Base-by-base conservation (phyloP, 2,113 vertebrate genomes). In the Callopanchax toddi region DNA sequence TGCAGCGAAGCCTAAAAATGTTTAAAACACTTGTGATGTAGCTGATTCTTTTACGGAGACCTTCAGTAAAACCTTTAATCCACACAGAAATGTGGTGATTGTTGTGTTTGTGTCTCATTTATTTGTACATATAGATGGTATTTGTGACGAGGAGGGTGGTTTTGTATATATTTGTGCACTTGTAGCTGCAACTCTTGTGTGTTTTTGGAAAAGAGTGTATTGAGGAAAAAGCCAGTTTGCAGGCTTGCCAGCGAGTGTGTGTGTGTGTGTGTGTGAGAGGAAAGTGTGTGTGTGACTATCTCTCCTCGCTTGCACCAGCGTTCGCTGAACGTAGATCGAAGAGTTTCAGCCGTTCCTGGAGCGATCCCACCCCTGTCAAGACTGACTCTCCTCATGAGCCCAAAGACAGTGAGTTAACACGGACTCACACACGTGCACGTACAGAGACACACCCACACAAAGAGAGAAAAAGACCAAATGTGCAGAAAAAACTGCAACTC, bases 321-420 rank as follows among this genome's bases (percentile, higher is more conserved):
- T 98, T 96, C 91, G 96, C 96, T 60, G 95, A 99, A 85, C 94
- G 96, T 92, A 96, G 95, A 88, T 95, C 95, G 93, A 97, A 95
- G 91, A 98, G 96, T 94, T 98, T 99, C 95, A 97, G 94, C 95
- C 93, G 96, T 86, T 99, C 97, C 94, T 98, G 96, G 97, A 99
- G 96, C 88, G 97, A 98, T 92, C 96, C 97, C 78, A 98, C 96
- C 85, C 97, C 97, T 82, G 92, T 96, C 93, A 96, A 97, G 94
- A 92, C 92, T 84, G 96, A 99, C 85, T 92, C 95, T 89, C 91
- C 95, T 84, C 93, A 96, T 85, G 95, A 98, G 74, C 93, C 95
- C 89, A 94, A 91, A 96, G 97, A 97, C 93, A 97, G 97, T 99
- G 94, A 94, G 96, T 97, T 91, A 74, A 86, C 70, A 76, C 71